phyloP scores from a whole-genome alignment of 2,113 vertebrate species.

The Cranoglanis bouderius region DNA sequence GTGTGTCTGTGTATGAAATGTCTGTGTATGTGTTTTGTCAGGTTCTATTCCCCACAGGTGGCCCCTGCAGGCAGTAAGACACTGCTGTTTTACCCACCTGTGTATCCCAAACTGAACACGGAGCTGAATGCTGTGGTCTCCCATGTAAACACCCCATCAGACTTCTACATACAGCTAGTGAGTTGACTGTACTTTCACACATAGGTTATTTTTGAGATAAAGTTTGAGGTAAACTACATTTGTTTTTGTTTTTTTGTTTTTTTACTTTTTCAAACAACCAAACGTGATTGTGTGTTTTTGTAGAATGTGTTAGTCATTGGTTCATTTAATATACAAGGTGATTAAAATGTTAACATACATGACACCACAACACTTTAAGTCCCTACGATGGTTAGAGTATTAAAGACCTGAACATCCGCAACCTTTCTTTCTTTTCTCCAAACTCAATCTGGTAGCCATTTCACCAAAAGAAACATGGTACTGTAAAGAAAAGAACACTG shows the following conservation, averaged over 20 bases:
- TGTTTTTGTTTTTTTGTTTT: neutral
- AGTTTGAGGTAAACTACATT: neutral
- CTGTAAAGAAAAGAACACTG: neutral
- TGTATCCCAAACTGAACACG: constrained; percentile 70
- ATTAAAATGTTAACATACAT: neutral
- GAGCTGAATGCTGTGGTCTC: constrained; percentile 76
- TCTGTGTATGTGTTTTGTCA: constrained; percentile 33
- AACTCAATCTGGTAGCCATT: neutral
- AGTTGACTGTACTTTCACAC: constrained; percentile 51
- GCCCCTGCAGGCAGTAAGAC: constrained; percentile 53
- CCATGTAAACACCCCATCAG: constrained; percentile 80
- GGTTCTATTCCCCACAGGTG: constrained; percentile 67
- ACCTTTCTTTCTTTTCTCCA: neutral
- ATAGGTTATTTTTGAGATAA: neutral
- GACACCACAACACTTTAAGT: too few species aligned
- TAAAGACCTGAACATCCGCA: neutral
- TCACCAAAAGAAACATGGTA: neutral
- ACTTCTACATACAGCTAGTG: constrained; percentile 91
- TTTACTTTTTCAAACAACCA: neutral
- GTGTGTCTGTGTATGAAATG: constrained; percentile 29
- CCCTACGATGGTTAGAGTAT: too few species aligned
- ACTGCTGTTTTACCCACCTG: constrained; percentile 72
- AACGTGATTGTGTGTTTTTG: neutral
- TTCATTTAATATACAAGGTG: neutral
- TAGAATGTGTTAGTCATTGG: neutral